Conservation (phyloP, 2,888 invertebrate genomes). For the Coremacera marginata region DNA sequence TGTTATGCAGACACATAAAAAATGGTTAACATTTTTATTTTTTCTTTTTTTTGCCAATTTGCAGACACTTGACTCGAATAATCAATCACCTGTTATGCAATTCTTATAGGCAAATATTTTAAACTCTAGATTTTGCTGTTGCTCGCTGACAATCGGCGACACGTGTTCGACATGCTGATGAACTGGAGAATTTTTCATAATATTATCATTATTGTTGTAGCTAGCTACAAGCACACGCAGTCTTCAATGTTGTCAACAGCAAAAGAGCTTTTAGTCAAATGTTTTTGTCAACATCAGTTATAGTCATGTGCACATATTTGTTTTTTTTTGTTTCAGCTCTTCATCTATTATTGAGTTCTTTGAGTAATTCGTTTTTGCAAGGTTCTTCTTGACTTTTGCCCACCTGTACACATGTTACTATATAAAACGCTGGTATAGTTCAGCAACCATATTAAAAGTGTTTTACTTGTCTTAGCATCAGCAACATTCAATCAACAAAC, state of each 20-base stretch:
- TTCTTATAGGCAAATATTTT: conserved; percentile 17
- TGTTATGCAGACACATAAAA: background rate
- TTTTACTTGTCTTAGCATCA: conserved; percentile 53
- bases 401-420: conserved; percentile 20
- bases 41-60: background rate
- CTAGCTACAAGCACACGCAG: background rate
- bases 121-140: background rate
- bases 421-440: conserved; percentile 53
- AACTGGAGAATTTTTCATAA: background rate
- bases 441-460: conserved; percentile 52
- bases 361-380: conserved; percentile 42
- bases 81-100: conserved; percentile 34
- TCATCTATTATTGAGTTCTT: background rate
- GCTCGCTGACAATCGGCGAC: background rate
- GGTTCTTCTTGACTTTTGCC: conserved; percentile 46
- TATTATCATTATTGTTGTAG: background rate
- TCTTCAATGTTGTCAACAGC: background rate
- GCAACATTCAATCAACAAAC: conserved; percentile 45
- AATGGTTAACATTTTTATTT: background rate
- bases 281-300: background rate
- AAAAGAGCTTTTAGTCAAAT: conserved; percentile 11
- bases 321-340: background rate
- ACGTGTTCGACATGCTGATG: conserved; percentile 17
- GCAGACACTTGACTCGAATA: conserved; percentile 20
- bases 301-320: background rate